These are phyloP conservation scores for Gymnoscelis rufifasciata DNA, from an alignment of 2,888 invertebrate species.

Conservation along the genomic window DNA sequence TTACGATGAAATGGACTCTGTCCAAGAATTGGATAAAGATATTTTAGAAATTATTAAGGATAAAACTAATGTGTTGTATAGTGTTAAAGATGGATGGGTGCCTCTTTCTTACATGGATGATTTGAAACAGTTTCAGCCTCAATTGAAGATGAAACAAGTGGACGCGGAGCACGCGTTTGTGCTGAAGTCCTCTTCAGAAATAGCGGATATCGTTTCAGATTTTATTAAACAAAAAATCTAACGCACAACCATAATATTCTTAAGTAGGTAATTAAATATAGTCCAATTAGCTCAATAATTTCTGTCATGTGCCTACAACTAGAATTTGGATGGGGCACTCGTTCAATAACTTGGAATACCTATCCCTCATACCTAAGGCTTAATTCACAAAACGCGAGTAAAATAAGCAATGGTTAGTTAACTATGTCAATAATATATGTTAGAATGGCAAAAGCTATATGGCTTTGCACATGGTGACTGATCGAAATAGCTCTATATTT, in stretches of 20 bases:
- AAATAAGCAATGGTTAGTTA: too few relatives aligned
- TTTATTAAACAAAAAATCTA: constrained; percentile 38
- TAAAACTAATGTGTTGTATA: constrained; percentile 84
- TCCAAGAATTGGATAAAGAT: constrained; percentile 82
- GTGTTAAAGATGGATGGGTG: constrained; percentile 89
- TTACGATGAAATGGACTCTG: constrained; percentile 88
- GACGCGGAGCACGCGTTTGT: constrained; percentile 88
- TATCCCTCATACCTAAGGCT: too few relatives aligned
- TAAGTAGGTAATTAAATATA: neutral
- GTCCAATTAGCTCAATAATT: too few relatives aligned
- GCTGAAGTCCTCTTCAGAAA: constrained; percentile 78
- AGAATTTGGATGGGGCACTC: too few relatives aligned
- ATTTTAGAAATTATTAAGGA: constrained; percentile 82
- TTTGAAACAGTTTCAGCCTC: constrained; percentile 63
- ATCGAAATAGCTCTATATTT: too few relatives aligned
- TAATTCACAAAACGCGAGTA: too few relatives aligned
- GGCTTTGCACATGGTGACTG: too few relatives aligned
- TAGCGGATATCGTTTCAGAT: constrained; percentile 69
- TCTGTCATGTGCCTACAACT: too few relatives aligned
- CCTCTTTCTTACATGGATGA: constrained; percentile 85
- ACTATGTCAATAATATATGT: too few relatives aligned
- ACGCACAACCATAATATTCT: neutral
- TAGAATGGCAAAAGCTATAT: too few relatives aligned
- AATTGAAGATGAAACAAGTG: constrained; percentile 48
- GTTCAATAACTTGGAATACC: too few relatives aligned